Evolutionary conservation across 2,888 invertebrate genomes (phyloP).

Genomic region (Amphiduros pacificus): DNA sequence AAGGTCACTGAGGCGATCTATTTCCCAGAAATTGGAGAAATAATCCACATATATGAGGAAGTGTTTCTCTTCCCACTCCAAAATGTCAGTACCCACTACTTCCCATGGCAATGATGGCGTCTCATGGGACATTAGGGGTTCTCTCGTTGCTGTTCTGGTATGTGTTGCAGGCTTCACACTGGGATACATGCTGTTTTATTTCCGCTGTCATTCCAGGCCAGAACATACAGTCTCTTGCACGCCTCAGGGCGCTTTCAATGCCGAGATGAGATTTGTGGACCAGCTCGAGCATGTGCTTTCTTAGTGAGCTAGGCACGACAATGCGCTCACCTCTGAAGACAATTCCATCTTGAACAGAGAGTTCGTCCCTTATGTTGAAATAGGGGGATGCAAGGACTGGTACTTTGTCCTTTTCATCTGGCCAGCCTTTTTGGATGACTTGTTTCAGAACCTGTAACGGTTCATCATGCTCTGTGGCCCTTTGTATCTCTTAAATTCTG

Average conservation of each 20-base stretch:
- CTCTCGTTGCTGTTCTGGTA: not conserved
- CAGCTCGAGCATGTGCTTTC: not conserved
- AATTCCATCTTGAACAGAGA: conserved; percentile 25
- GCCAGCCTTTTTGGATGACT: conserved; percentile 21
- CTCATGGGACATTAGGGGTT: conserved; percentile 24
- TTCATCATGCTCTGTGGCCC: conserved; percentile 11
- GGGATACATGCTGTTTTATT: not conserved
- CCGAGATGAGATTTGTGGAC: conserved; percentile 6
- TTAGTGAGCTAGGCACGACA: not conserved
- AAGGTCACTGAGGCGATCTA: conserved; percentile 26
- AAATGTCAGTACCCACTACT: conserved; percentile 33
- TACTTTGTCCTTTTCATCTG: conserved; percentile 1
- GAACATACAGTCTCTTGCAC: conserved; percentile 3
- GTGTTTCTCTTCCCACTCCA: conserved; percentile 21
- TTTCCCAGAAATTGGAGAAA: conserved; percentile 28
- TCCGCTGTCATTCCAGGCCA: conserved; percentile 5
- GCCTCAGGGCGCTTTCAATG: not conserved
- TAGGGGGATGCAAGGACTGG: conserved; percentile 12
- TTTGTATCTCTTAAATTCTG: too few relatives aligned
- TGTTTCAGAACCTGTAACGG: conserved; percentile 7
- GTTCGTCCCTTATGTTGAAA: too few relatives aligned
- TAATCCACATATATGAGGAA: conserved; percentile 34
- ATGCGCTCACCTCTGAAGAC: conserved; percentile 21
- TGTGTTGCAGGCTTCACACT: not conserved
- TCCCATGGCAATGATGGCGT: conserved; percentile 29